Percentiles rank a stretch among this genome's conserved stretches.
phyloP scores from a whole-genome alignment of 1,140 invertebrate genomes.

The Phocides pigmalion region DNA sequence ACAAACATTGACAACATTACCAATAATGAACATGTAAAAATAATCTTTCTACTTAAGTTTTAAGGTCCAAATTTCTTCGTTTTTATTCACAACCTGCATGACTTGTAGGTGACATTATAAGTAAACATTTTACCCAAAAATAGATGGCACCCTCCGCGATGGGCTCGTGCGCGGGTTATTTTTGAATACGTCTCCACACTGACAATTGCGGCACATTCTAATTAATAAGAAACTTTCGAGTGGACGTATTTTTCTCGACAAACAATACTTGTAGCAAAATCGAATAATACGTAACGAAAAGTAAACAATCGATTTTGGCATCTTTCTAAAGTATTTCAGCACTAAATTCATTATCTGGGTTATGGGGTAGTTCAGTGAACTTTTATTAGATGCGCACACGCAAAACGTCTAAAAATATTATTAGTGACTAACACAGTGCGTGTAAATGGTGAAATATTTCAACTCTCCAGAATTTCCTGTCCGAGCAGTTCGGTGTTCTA shows the following conservation, averaged over 20 bases:
- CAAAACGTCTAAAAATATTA: conserved; percentile 75
- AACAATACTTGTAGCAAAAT: too few species aligned
- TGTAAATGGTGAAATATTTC: conserved; percentile 63
- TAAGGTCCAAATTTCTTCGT: conserved; percentile 5
- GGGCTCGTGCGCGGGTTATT: conserved; percentile 62
- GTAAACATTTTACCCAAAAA: conserved; percentile 59
- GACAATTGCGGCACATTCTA: conserved; percentile 56
- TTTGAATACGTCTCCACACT: conserved; percentile 50
- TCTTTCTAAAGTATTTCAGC: conserved; percentile 11
- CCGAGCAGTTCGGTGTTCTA: conserved; percentile 8
- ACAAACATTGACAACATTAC: too few species aligned
- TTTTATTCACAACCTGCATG: background rate
- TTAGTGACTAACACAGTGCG: conserved; percentile 66
- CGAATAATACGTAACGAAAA: too few species aligned
- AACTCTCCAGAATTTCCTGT: conserved; percentile 66
- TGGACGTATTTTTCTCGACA: conserved; percentile 40
- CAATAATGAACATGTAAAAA: too few species aligned
- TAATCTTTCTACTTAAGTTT: background rate
- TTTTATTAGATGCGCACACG: conserved; percentile 50
- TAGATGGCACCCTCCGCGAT: conserved; percentile 61
- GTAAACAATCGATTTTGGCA: background rate
- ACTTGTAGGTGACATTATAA: conserved; percentile 36
- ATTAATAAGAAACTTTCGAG: conserved; percentile 37
- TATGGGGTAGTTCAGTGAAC: conserved; percentile 65
- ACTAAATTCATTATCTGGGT: conserved; percentile 37